These are phyloP conservation scores for Pagrus major DNA, from an alignment of 2,113 vertebrate genomes.

Conservation along the genomic window DNA sequence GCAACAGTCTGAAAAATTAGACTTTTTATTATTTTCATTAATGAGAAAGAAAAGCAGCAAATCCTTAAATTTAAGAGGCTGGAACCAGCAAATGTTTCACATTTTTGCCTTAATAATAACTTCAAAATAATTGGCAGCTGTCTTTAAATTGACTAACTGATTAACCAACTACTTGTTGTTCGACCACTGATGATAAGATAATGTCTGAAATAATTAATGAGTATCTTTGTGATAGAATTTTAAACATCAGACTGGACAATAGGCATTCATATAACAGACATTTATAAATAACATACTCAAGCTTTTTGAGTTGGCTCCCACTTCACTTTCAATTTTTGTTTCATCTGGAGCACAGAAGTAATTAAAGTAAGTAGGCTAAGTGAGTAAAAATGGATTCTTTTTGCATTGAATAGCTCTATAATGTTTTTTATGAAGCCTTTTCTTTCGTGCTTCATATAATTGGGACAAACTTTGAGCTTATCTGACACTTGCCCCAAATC, in stretches of 20 bases:
- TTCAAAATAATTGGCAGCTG: no score
- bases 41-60: no score
- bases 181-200: not conserved
- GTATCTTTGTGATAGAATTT: no score
- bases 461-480: not conserved
- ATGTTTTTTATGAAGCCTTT: not conserved
- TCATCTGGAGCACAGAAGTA: not conserved
- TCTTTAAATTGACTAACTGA: no score
- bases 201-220: no score
- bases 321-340: no score
- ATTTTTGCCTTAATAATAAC: no score
- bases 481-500: conserved; percentile 1
- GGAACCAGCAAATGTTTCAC: no score
- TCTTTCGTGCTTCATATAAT: not conserved
- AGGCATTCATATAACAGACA: not conserved
- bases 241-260: not conserved
- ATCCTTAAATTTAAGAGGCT: no score
- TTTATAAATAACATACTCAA: not conserved
- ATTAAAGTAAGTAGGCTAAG: not conserved
- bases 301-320: not conserved
- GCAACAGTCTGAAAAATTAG: no score
- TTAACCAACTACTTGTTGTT: no score
- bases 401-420: not conserved
- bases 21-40: no score
- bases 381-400: not conserved